Conservation (phyloP, 1,140 invertebrate genomes). For the Caenorhabditis remanei region DNA sequence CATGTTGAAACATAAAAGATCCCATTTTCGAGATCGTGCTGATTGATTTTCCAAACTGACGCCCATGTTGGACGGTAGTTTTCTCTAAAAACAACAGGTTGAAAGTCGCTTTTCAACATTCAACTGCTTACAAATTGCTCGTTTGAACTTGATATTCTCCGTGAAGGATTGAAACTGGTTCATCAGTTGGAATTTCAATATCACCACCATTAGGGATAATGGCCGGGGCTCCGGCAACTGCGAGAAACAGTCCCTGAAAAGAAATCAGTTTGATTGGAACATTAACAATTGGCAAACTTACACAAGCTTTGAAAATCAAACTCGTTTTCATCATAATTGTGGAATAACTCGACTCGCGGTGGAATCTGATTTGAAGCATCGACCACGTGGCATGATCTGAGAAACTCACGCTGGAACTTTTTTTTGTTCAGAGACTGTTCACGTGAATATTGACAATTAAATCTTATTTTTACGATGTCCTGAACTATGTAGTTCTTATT, state of each 20-base stretch:
- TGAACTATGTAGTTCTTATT: too few species aligned
- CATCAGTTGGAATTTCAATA: neutral
- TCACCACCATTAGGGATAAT: neutral
- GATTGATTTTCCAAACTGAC: neutral
- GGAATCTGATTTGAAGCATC: too few species aligned
- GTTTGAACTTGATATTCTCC: slow-evolving; percentile 1
- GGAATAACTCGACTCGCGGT: neutral
- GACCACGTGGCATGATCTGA: too few species aligned
- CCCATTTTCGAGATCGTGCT: neutral
- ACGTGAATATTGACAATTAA: too few species aligned
- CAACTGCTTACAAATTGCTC: too few species aligned
- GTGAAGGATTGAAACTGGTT: neutral
- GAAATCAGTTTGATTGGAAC: neutral
- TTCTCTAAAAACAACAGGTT: neutral
- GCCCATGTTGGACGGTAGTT: slow-evolving; percentile 21
- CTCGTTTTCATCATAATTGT: neutral
- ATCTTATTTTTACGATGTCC: too few species aligned
- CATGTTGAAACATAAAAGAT: neutral
- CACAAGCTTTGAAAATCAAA: slow-evolving; percentile 20
- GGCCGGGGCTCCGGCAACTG: neutral
- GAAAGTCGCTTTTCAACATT: too few species aligned
- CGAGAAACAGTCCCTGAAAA: slow-evolving; percentile 4
- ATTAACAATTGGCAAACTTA: neutral
- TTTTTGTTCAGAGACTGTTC: too few species aligned
- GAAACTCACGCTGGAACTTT: too few species aligned